Evolutionary conservation across 2,113 vertebrate genomes (phyloP), one percentile per base, ranked within the genome.

Genomic region (Lophotis ruficrista): DNA sequence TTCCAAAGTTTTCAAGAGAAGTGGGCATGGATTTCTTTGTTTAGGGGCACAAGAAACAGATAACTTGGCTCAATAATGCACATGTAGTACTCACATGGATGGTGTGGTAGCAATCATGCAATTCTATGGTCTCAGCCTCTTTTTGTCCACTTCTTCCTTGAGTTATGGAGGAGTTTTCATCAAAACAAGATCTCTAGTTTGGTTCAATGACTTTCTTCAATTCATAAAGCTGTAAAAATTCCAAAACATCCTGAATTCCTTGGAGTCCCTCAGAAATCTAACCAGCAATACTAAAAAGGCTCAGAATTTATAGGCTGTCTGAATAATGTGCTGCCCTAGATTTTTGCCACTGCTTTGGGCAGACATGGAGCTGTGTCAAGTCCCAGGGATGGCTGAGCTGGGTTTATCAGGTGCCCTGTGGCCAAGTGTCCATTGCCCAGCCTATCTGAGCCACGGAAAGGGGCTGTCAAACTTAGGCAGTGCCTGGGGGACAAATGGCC

Each of bases 401-500:
- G 28, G 19, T 28, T 70, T 28, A 51, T 35, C 62, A 17, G 33
- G 10, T 4, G 6, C 15, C 23, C 53, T 1, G 4, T 35, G 24
- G 53, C 24, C 15, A 12, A 53, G 31, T 35, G 31, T 10, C 54
- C 30, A 7, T 70, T n/a, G n/a, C 23, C 11, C 35, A 48, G 47
- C 19, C 47, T 48, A 21, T 21, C 50, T 25, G 24, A 51, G 24
- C 50, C 25, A 23, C 20, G 23, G 31, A 24, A 69, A 68, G 25
- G 21, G 21, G 13, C 37, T 77, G 25, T 28, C 28, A 56, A 58
- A 14, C 31, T 16, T 25, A 43, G 51, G 9, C 9, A 10, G 30
- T 10, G 1, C 10, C 37, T 31, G 45, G 2, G 0, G 1, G 41
- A n/a, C 15, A 33, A n/a, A 68, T 0, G 4, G 7, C 9, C 9